phyloP scores from a whole-genome alignment of 23 tunicate species.

The Oikopleura albicans region DNA sequence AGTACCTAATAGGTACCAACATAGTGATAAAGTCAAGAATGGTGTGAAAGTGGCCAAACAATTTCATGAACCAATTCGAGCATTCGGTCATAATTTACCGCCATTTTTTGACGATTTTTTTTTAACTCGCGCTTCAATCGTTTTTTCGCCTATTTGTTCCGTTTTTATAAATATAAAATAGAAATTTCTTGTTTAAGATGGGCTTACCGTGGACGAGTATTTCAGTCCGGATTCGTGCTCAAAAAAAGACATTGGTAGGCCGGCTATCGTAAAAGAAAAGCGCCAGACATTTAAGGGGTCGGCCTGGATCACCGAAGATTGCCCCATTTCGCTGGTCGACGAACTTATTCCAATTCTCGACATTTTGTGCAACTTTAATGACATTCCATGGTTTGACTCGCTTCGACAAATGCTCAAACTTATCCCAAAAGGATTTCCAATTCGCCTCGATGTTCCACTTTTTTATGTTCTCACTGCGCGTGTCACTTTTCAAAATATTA shows the following conservation, averaged over 20 bases:
- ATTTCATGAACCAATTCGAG: too few species aligned
- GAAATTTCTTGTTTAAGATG: too few species aligned
- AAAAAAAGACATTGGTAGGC: constrained; percentile 20
- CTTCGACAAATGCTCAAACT: background rate
- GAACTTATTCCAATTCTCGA: constrained; percentile 20
- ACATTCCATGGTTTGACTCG: background rate
- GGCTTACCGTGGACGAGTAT: constrained; percentile 18
- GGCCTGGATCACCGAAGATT: constrained; percentile 12
- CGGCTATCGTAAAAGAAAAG: constrained; percentile 13
- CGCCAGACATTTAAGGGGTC: constrained; percentile 20
- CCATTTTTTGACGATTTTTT: too few species aligned
- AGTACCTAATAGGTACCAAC: too few species aligned
- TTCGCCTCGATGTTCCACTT: constrained; percentile 18
- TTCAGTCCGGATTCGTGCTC: background rate
- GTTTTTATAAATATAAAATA: too few species aligned
- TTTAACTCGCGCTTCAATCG: too few species aligned
- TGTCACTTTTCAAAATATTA: constrained; percentile 20
- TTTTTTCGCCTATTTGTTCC: too few species aligned
- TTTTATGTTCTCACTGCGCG: constrained; percentile 21
- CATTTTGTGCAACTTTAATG: background rate
- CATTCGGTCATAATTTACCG: too few species aligned
- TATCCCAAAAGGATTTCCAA: constrained; percentile 22
- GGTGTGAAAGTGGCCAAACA: too few species aligned
- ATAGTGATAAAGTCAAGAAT: too few species aligned
- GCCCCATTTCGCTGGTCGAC: constrained; percentile 16